Percentiles rank a stretch among this genome's conserved stretches.
Evolutionary conservation across 2,888 invertebrate species (phyloP).

Genomic region (Eugnorisma glareosa): DNA sequence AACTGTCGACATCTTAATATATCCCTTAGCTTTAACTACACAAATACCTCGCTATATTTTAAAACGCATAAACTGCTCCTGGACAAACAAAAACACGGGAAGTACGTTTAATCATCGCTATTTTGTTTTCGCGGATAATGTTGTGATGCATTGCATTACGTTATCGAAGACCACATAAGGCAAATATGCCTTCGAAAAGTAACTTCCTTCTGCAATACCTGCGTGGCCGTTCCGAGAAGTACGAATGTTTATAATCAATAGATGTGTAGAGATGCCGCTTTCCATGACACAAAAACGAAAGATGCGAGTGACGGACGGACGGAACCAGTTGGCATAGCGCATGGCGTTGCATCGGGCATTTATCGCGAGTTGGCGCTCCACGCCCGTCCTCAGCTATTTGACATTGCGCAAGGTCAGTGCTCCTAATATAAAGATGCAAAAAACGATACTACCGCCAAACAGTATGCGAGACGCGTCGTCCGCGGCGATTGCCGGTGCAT

Average conservation of each 20-base stretch:
- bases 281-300: constrained; percentile 81
- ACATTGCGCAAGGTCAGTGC: constrained; percentile 90
- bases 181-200: constrained; percentile 25
- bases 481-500: constrained; percentile 78
- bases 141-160: constrained; percentile 25
- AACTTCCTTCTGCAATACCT: constrained; percentile 55
- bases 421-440: constrained; percentile 89
- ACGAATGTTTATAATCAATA: constrained; percentile 63
- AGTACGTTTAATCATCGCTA: constrained; percentile 66
- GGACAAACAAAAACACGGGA: constrained; percentile 60
- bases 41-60: constrained; percentile 36
- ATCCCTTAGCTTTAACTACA: constrained; percentile 35
- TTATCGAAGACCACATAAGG: constrained; percentile 9
- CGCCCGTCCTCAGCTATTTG: constrained; percentile 86
- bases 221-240: constrained; percentile 41
- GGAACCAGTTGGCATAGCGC: constrained; percentile 82
- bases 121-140: constrained; percentile 59
- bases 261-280: constrained; percentile 71
- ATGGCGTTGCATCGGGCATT: constrained; percentile 76
- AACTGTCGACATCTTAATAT: constrained; percentile 41
- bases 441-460: constrained; percentile 74
- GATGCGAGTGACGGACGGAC: constrained; percentile 67
- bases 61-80: constrained; percentile 21
- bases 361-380: constrained; percentile 78
- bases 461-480: constrained; percentile 79